A percentile compares a stretch with the other conserved stretches of the same genome.
Conservation (phyloP, 2,797 vertebrate genomes). For the Triplophysa yarkandensis region DNA sequence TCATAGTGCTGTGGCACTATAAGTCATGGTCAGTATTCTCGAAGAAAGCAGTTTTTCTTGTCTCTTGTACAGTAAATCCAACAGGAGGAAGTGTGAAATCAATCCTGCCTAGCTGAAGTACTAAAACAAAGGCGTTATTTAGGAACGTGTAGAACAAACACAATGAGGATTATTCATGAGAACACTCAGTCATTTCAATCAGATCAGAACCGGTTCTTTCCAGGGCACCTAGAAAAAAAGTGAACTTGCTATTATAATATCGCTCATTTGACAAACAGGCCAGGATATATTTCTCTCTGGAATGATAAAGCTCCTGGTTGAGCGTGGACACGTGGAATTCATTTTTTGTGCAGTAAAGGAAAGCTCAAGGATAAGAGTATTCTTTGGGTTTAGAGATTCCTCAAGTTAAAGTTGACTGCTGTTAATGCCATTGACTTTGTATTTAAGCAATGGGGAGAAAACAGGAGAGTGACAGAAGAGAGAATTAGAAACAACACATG, state of each 20-base stretch:
- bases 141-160: conserved; percentile 25
- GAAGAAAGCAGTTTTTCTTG: neutral
- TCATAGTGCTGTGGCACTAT: neutral
- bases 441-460: conserved; percentile 12
- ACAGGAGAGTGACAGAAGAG: conserved; percentile 15
- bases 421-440: conserved; percentile 24
- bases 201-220: conserved; percentile 23
- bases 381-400: conserved; percentile 25
- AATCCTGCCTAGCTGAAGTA: neutral
- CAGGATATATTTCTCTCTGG: conserved; percentile 11
- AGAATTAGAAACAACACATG: conserved; percentile 28
- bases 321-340: conserved; percentile 42
- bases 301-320: conserved; percentile 29
- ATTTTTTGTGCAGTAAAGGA: conserved; percentile 25
- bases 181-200: conserved; percentile 20
- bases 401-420: conserved; percentile 22
- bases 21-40: neutral
- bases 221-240: conserved; percentile 13
- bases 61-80: neutral
- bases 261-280: conserved; percentile 38
- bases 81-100: neutral
- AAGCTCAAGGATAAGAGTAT: conserved; percentile 47
- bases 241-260: conserved; percentile 33
- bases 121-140: conserved; percentile 2
- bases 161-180: conserved; percentile 22